Conservation (phyloP, 2,113 vertebrate species). For the Nycticryphes semicollaris region DNA sequence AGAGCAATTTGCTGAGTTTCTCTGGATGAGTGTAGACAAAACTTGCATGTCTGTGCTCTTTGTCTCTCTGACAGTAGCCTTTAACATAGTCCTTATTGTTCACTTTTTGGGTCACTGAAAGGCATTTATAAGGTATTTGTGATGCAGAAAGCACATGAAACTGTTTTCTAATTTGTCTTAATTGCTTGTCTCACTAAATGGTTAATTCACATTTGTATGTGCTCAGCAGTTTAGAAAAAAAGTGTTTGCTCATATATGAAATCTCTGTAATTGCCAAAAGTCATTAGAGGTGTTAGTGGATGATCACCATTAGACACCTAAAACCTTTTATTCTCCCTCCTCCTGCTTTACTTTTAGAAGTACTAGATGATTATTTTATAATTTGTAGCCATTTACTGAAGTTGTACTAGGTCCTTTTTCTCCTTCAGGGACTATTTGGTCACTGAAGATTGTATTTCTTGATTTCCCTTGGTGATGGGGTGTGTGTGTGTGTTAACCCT, state of each 20-base stretch:
- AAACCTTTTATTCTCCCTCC: conserved; percentile 17
- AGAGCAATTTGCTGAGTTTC: conserved; percentile 87
- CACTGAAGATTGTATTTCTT: not conserved
- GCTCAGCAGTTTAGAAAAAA: conserved; percentile 73
- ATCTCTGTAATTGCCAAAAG: conserved; percentile 73
- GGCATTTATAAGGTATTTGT: conserved; percentile 74
- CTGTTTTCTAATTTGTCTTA: conserved; percentile 87
- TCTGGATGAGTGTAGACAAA: conserved; percentile 82
- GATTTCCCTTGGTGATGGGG: not conserved
- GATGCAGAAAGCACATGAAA: conserved; percentile 71
- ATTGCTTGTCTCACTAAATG: conserved; percentile 83
- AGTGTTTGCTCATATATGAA: conserved; percentile 74
- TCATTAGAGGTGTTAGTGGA: conserved; percentile 40
- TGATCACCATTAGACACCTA: conserved; percentile 49
- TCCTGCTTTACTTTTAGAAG: conserved; percentile 12
- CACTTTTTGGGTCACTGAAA: conserved; percentile 81
- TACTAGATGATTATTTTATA: not conserved
- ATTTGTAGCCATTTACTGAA: not conserved
- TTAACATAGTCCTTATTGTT: conserved; percentile 82
- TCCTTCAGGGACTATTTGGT: not conserved
- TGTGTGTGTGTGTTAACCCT: not conserved
- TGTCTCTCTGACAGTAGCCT: conserved; percentile 76
- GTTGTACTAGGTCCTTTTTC: not conserved
- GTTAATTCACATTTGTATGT: conserved; percentile 72
- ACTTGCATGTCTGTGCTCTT: conserved; percentile 66